Evolutionary conservation across 2,888 invertebrate species (phyloP).

Genomic region (Octodonta nipae): DNA sequence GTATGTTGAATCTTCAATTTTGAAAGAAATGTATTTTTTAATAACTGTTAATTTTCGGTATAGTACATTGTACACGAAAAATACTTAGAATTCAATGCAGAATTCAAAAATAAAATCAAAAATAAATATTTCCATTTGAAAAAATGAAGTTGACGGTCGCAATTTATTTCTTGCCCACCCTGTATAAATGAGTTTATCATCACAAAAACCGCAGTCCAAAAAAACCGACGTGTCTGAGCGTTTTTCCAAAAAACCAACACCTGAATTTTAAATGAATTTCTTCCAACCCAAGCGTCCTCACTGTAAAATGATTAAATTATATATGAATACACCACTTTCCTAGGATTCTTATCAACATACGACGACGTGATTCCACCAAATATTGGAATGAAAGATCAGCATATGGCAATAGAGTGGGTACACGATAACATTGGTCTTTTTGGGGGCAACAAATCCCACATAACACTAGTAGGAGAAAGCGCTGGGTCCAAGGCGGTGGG

Average conservation of each 20-base stretch:
- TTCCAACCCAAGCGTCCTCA: too few species aligned
- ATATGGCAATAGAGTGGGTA: background rate
- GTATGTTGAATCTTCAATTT: too few species aligned
- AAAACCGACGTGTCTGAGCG: background rate
- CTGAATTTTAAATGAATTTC: too few species aligned
- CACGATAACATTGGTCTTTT: background rate
- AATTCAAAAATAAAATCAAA: background rate
- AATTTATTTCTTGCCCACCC: background rate
- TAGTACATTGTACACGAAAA: too few species aligned
- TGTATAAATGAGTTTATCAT: background rate
- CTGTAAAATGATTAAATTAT: too few species aligned
- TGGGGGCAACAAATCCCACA: background rate
- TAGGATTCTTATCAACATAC: background rate
- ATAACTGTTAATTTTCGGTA: too few species aligned
- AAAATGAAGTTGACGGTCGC: background rate
- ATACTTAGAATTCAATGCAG: too few species aligned
- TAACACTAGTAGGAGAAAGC: slow-evolving; percentile 1
- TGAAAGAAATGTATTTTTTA: too few species aligned
- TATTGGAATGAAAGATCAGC: background rate
- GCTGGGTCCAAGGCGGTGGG: slow-evolving; percentile 1
- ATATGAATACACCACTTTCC: too few species aligned
- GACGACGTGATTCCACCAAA: background rate
- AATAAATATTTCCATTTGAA: background rate
- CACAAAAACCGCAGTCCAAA: background rate
- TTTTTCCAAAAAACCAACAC: background rate